Conservation (phyloP, 2,888 invertebrate species). For the Brassicogethes aeneus region DNA sequence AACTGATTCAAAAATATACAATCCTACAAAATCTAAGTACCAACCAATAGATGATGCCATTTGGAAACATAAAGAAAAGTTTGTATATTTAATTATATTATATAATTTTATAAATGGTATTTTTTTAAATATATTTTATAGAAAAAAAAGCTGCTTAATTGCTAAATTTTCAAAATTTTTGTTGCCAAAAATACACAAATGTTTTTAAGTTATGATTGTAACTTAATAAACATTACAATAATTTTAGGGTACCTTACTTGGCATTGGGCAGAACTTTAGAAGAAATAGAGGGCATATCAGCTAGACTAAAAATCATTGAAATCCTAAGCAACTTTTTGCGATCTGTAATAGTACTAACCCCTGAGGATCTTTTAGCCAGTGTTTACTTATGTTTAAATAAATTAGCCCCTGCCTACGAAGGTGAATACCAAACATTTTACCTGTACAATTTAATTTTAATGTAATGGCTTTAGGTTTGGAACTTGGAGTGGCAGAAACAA, state of each 20-base stretch:
- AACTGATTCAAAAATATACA: constrained; percentile 43
- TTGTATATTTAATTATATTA: constrained; percentile 22
- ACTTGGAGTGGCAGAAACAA: constrained; percentile 90
- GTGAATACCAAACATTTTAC: constrained; percentile 36
- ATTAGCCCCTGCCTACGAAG: constrained; percentile 92
- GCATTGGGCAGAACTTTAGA: constrained; percentile 87
- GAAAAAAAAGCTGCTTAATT: neutral
- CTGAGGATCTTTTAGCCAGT: constrained; percentile 82
- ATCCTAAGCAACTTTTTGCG: constrained; percentile 85
- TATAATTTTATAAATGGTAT: constrained; percentile 4
- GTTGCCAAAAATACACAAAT: too few relatives aligned
- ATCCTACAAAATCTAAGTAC: constrained; percentile 65
- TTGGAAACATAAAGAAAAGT: constrained; percentile 68
- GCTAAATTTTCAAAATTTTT: too few relatives aligned
- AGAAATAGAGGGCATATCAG: constrained; percentile 76
- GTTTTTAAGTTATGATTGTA: too few relatives aligned
- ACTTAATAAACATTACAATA: neutral
- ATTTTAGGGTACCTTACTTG: constrained; percentile 77
- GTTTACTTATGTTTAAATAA: constrained; percentile 94
- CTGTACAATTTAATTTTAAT: neutral
- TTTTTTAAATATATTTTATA: constrained; percentile 3
- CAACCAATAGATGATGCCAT: constrained; percentile 76
- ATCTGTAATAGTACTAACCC: constrained; percentile 81
- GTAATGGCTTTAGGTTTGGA: constrained; percentile 50
- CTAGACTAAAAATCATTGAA: constrained; percentile 84